These are phyloP conservation scores for Hemiscyllium ocellatum DNA, from an alignment of 2,113 vertebrate genomes.

Conservation along the genomic window DNA sequence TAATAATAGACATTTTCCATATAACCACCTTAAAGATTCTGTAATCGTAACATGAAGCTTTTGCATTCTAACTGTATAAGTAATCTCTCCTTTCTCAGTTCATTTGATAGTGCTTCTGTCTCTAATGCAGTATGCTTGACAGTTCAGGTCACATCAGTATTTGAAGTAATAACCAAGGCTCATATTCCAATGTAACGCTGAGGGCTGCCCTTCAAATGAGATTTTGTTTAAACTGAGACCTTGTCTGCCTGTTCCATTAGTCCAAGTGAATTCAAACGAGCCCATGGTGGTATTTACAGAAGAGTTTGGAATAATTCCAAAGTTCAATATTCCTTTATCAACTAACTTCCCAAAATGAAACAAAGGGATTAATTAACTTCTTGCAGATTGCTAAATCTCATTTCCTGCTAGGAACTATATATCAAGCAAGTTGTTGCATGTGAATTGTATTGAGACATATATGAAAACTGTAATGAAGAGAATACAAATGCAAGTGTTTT, in stretches of 20 bases:
- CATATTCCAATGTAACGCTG: background rate
- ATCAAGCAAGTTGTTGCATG: too few relatives aligned
- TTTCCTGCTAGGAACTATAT: too few relatives aligned
- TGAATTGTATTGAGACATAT: too few relatives aligned
- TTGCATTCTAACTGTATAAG: background rate
- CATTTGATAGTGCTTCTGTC: background rate
- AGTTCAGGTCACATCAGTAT: background rate
- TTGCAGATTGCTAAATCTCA: too few relatives aligned
- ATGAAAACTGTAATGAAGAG: too few relatives aligned
- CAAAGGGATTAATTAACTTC: too few relatives aligned
- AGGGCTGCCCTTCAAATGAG: background rate
- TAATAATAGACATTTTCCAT: background rate
- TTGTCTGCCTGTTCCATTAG: background rate
- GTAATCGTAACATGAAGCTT: background rate
- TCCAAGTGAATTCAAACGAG: background rate
- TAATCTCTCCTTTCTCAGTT: background rate
- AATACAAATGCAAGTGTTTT: background rate
- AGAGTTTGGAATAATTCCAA: background rate
- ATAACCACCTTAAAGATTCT: background rate
- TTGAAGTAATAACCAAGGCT: background rate
- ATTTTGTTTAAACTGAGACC: background rate
- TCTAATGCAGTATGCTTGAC: background rate
- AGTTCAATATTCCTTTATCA: background rate
- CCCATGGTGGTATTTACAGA: background rate
- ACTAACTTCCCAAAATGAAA: background rate